Base-by-base conservation (phyloP, 64 coral and sea anemone genomes). In the Montipora efflorescens region DNA sequence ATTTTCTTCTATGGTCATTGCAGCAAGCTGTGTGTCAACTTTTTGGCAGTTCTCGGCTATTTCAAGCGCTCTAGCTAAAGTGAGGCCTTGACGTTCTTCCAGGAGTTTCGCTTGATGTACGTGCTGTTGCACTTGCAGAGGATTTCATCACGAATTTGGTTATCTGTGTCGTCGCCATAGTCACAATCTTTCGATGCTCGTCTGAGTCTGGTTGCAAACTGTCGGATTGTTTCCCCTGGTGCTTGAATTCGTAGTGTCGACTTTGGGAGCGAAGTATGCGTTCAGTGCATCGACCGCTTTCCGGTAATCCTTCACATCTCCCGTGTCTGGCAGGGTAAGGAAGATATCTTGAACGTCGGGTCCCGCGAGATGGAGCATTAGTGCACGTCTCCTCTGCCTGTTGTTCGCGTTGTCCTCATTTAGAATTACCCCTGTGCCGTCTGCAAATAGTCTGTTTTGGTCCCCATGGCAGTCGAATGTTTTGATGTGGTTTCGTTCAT, bases 331-430 rank as follows among this genome's bases (percentile, higher is more conserved):
- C 28, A 28, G 28, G 28, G 28, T 28, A 28, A 28, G 28, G 75
- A 95, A 95, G 22, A 91, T 90, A 18, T 95, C 89, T 74, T 91
- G 94, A 10, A 95, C 94, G 59, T 95, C 94, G 6, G 67, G 72
- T 25, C 94, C 89, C 0, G 89, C 82, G 10, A 91, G 70, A 77
- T 95, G 83, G 2, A 87, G 84, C 11, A 88, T 47, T 14, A 87
- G 48, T 25, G 94, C 82, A 50, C 93, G 73, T 57, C 80, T 71
- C 19, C 75, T 44, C 72, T 90, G 79, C 19, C 90, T 84, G 79
- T 78, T 90, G 74, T 90, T 82, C 47, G 75, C 68, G 45, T 90
- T 75, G n/a, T 90, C 92, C 14, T 75, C 28, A 28, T 28, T 28
- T 1, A 28, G 28, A 28, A 28, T 28, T 28, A 28, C 28, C 28